phyloP scores from a whole-genome alignment of 2,797 vertebrate genomes.

The Eutrigla gurnardus region DNA sequence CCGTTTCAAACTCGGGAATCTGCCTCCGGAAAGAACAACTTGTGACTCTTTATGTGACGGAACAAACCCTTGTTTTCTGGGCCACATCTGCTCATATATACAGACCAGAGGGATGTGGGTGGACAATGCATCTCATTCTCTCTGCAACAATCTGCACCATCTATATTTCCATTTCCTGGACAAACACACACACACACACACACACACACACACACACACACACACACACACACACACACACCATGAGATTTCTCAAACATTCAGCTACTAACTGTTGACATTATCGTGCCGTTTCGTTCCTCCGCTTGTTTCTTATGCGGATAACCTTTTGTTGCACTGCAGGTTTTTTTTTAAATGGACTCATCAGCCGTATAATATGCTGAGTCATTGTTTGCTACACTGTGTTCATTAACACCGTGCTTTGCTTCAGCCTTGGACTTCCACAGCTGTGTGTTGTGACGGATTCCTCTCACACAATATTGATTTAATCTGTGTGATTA shows the following conservation, averaged over 20 bases:
- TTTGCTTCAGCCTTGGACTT: neutral
- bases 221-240: neutral
- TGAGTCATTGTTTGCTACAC: constrained; percentile 2
- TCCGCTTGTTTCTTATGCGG: neutral
- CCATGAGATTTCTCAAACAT: neutral
- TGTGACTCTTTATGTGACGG: neutral
- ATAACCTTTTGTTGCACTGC: neutral
- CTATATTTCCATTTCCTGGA: constrained; percentile 12
- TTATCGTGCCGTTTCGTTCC: neutral
- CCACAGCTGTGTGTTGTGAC: neutral
- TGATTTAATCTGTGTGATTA: neutral
- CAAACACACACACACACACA: neutral
- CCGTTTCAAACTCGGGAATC: constrained; percentile 20
- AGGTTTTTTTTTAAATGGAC: neutral
- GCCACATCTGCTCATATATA: constrained; percentile 31
- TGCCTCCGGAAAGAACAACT: constrained; percentile 30
- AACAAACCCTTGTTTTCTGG: constrained; percentile 41
- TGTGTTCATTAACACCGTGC: neutral
- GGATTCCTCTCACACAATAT: neutral
- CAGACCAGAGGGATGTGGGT: constrained; percentile 12
- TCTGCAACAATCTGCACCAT: constrained; percentile 27
- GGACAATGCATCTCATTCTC: constrained; percentile 17
- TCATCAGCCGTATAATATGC: constrained; percentile 1
- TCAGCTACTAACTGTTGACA: neutral
- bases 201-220: neutral